Conservation (phyloP, 2,113 vertebrate genomes). For the Pristiophorus japonicus region DNA sequence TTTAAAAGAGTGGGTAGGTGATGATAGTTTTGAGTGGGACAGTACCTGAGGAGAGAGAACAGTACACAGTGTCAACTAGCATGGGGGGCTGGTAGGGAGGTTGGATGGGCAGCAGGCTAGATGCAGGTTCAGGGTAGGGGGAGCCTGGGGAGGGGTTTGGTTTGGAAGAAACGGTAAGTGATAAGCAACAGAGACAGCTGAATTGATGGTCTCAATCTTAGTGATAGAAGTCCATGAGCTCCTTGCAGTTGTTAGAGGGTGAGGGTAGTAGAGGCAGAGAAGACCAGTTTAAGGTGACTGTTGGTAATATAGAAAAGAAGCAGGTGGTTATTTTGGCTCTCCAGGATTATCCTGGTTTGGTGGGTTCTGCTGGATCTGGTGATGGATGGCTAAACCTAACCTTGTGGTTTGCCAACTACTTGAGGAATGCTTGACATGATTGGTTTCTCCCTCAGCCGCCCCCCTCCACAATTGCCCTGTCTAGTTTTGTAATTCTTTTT, state of each 20-base stretch:
- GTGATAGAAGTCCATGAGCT: background rate
- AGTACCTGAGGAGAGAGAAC: too few species aligned
- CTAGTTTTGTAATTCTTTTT: background rate
- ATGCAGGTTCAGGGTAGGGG: too few species aligned
- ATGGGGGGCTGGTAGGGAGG: too few species aligned
- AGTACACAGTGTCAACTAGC: too few species aligned
- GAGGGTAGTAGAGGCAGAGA: background rate
- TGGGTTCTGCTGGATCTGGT: background rate
- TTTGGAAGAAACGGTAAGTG: too few species aligned
- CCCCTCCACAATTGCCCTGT: background rate
- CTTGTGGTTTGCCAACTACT: background rate
- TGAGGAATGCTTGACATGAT: background rate
- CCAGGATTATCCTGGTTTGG: background rate
- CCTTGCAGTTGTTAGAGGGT: background rate
- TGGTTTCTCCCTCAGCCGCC: background rate
- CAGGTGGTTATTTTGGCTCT: background rate
- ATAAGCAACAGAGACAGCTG: background rate
- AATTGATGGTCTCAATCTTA: background rate
- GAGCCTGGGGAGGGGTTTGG: too few species aligned
- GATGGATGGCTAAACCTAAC: background rate
- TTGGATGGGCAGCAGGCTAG: too few species aligned
- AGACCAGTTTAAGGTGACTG: background rate
- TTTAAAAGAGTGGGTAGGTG: too few species aligned
- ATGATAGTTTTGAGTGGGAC: too few species aligned
- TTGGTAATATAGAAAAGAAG: background rate